Conservation (phyloP, 2,797 vertebrate species). For the Adrianichthys oophorus region DNA sequence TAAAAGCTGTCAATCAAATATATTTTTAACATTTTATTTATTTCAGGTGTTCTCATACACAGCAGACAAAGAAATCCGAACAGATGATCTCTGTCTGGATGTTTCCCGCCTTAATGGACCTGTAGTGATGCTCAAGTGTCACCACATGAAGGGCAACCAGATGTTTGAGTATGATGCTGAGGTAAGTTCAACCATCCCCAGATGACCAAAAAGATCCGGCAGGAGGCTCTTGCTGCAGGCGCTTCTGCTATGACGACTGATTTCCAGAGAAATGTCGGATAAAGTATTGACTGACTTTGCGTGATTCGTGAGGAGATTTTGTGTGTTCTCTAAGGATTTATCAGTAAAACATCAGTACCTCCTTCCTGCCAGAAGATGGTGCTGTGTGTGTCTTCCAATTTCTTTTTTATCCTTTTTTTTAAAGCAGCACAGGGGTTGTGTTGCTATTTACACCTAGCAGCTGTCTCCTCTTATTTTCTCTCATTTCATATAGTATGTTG, state of each 20-base stretch:
- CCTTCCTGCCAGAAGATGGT: constrained; percentile 71
- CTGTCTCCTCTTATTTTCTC: constrained; percentile 47
- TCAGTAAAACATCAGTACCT: not conserved
- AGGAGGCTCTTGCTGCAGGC: constrained; percentile 1
- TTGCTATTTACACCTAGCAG: constrained; percentile 30
- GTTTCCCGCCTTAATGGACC: constrained; percentile 96
- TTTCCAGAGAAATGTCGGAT: constrained; percentile 8
- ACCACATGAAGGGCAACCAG: constrained; percentile 98
- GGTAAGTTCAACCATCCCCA: constrained; percentile 73
- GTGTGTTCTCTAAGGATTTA: not conserved
- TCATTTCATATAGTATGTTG: constrained; percentile 82
- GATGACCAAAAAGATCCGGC: constrained; percentile 8
- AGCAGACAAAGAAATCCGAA: constrained; percentile 96
- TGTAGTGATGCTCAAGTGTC: constrained; percentile 96
- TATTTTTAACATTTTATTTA: not conserved
- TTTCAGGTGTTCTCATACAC: constrained; percentile 96
- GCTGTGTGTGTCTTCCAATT: constrained; percentile 39
- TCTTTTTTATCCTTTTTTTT: constrained; percentile 23
- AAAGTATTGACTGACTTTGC: constrained; percentile 18
- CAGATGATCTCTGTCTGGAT: constrained; percentile 95
- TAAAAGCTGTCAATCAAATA: not conserved
- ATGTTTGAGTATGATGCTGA: constrained; percentile 97
- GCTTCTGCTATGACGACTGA: not conserved
- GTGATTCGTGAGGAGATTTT: constrained; percentile 9
- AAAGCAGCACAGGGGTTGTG: constrained; percentile 13